Evolutionary conservation across 2,797 vertebrate genomes (phyloP).

Genomic region (Channallabes apus): DNA sequence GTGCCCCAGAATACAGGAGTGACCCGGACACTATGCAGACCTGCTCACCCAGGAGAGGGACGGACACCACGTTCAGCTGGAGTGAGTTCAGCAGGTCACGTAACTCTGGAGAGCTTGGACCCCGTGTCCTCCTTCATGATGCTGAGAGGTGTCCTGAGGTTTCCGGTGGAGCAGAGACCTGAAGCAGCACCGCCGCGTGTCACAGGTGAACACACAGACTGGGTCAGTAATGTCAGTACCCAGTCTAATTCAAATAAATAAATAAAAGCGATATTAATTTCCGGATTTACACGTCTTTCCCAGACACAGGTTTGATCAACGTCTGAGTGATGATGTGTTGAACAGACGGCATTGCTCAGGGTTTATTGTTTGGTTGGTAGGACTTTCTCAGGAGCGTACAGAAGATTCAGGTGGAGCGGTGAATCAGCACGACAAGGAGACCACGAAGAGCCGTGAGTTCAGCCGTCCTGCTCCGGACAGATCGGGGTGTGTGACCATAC

Average conservation of each 20-base stretch:
- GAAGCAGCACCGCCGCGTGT: constrained; percentile 8
- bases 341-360: background rate
- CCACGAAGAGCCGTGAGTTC: background rate
- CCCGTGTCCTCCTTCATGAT: constrained; percentile 81
- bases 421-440: background rate
- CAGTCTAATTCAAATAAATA: background rate
- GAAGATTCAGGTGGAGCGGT: background rate
- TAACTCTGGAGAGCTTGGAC: constrained; percentile 68
- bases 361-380: constrained; percentile 40
- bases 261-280: too few species aligned
- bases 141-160: constrained; percentile 74
- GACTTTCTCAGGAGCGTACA: constrained; percentile 19
- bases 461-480: constrained; percentile 28
- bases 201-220: constrained; percentile 57
- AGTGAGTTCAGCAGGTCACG: background rate
- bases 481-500: constrained; percentile 56
- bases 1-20: background rate
- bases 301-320: background rate
- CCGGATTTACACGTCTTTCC: too few species aligned
- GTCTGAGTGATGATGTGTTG: background rate
- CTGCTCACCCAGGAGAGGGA: background rate
- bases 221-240: background rate
- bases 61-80: background rate
- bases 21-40: background rate
- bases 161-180: constrained; percentile 10